Percentiles rank a stretch among this genome's conserved stretches.
These are phyloP conservation scores for Drepanosiphum platanoidis DNA, from an alignment of 2,888 invertebrate genomes.

Conservation along the genomic window DNA sequence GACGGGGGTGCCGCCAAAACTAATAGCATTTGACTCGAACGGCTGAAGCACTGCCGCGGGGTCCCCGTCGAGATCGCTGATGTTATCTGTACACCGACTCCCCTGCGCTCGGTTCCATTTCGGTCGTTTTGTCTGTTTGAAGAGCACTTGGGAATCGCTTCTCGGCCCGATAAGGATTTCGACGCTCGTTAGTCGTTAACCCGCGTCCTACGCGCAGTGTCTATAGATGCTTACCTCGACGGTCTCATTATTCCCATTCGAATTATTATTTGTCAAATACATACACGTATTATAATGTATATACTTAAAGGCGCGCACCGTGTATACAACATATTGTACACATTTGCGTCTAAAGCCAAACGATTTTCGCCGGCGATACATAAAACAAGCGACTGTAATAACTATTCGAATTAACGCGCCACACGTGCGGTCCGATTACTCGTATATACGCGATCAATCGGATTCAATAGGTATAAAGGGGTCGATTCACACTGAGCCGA, in stretches of 20 bases:
- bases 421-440: neutral
- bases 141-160: slow-evolving; percentile 44
- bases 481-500: no score
- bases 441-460: no score
- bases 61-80: slow-evolving; percentile 35
- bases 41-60: slow-evolving; percentile 8
- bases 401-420: neutral
- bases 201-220: no score
- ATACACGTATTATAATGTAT: neutral
- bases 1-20: neutral
- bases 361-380: neutral
- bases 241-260: slow-evolving; percentile 9
- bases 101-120: slow-evolving; percentile 11
- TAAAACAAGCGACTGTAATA: no score
- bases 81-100: slow-evolving; percentile 24
- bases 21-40: slow-evolving; percentile 41
- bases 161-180: slow-evolving; percentile 43
- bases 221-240: neutral
- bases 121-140: slow-evolving; percentile 30
- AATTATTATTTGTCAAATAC: slow-evolving; percentile 16
- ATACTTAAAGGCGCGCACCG: no score
- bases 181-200: slow-evolving; percentile 37
- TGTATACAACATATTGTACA: no score
- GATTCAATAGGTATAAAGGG: no score
- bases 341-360: neutral